These are phyloP conservation scores for Alfaro cultratus DNA, from an alignment of 2,797 vertebrate species.

Conservation along the genomic window DNA sequence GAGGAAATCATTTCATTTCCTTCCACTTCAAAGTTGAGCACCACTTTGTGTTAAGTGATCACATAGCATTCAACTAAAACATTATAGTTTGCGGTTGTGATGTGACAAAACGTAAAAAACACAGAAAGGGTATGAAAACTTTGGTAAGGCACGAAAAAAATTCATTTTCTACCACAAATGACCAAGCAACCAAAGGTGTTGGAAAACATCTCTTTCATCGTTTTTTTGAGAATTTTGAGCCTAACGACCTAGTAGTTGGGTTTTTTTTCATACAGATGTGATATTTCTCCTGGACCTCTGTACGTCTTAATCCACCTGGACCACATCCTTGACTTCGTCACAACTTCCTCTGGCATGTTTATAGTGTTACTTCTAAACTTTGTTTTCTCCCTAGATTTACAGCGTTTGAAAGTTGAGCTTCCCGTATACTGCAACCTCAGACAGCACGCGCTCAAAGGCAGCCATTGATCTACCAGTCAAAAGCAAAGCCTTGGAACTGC, in stretches of 20 bases:
- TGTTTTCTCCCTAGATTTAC: constrained; percentile 83
- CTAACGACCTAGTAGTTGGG: not conserved
- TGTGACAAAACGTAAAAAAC: not conserved
- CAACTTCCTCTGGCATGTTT: constrained; percentile 74
- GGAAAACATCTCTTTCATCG: not conserved
- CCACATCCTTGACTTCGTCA: constrained; percentile 65
- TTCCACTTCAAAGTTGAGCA: not conserved
- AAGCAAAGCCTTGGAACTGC: constrained; percentile 83
- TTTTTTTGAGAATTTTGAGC: not conserved
- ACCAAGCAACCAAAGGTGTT: not conserved
- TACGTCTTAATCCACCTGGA: constrained; percentile 67
- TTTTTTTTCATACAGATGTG: constrained; percentile 12
- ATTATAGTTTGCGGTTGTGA: not conserved
- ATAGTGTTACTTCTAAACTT: constrained; percentile 84
- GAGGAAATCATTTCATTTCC: not conserved
- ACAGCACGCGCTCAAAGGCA: constrained; percentile 84
- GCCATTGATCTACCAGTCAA: constrained; percentile 86
- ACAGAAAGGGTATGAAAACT: not conserved
- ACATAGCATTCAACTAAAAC: not conserved
- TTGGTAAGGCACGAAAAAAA: not conserved
- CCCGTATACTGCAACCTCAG: constrained; percentile 81
- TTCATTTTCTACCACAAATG: not conserved
- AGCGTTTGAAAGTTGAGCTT: constrained; percentile 83
- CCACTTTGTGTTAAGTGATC: not conserved
- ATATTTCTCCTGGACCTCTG: constrained; percentile 46